Percentiles rank a stretch among this genome's conserved stretches.
Conservation (phyloP, 1,140 invertebrate species). For the Lepidurus couesii region DNA sequence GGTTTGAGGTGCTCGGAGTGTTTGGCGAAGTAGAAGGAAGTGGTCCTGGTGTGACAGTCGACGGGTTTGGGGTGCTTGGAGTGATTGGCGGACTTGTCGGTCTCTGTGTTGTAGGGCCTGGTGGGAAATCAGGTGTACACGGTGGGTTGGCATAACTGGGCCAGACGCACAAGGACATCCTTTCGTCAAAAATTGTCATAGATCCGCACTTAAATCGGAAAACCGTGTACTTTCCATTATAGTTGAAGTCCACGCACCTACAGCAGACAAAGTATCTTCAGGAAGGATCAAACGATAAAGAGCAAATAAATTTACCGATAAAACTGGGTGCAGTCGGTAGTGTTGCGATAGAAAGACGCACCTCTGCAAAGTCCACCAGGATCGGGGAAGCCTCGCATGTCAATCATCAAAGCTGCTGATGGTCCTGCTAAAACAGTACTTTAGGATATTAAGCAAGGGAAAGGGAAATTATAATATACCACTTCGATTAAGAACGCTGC, state of each 20-base stretch:
- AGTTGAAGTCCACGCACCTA: conserved; percentile 28
- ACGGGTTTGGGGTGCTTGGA: too few relatives aligned
- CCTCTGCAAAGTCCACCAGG: neutral
- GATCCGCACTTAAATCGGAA: conserved; percentile 31
- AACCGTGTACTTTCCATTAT: conserved; percentile 29
- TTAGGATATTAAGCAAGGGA: neutral
- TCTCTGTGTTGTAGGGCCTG: too few relatives aligned
- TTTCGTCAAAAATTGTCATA: conserved; percentile 30
- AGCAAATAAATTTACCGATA: conserved; percentile 10
- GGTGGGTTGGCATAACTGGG: conserved; percentile 14
- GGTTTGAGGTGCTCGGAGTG: too few relatives aligned
- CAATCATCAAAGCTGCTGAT: conserved; percentile 7
- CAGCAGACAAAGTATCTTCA: neutral
- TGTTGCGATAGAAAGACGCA: conserved; percentile 25
- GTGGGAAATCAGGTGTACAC: neutral
- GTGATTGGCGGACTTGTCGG: too few relatives aligned
- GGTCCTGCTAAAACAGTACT: neutral
- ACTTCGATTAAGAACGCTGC: neutral
- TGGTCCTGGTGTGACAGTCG: too few relatives aligned
- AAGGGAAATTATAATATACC: neutral
- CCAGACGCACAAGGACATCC: conserved; percentile 3
- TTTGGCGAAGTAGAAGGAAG: too few relatives aligned
- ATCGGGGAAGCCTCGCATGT: conserved; percentile 28
- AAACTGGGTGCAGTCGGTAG: conserved; percentile 30
- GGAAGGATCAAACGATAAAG: too few relatives aligned